Base-by-base conservation (phyloP, 2,888 invertebrate genomes). In the Trissolcus brochymenae region DNA sequence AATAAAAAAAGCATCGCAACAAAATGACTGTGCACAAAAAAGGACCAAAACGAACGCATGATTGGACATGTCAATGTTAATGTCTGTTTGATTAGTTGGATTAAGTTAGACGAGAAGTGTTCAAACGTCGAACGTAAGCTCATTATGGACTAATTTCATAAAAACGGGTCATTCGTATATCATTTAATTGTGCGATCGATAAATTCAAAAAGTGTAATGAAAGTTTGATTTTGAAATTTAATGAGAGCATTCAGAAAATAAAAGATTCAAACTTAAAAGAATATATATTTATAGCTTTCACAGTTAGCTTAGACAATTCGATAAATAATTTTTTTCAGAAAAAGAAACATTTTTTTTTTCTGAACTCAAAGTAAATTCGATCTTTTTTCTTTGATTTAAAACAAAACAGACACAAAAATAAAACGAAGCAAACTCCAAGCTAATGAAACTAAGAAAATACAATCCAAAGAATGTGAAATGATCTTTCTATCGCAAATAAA, bases 141-240 rank as follows among this genome's bases (percentile, higher is more conserved):
- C 70, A 76, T 76, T 76, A 76, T 57, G 61, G 56, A 53, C 51
- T 55, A 71, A 65, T 71, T 76, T 61, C 56, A 55, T 35, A 19
- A 21, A 76, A 76, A 61, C 70, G 71, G 76, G 71, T 76, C 76
- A 65, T 76, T 70, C 66, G 70, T 76, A 66, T 71, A 76, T 66
- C 76, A 70, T 65, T 60, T 66, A 76, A 71, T 66, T 35, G 50
- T 21, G 61, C 76, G 60, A 76, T 71, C 70, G 70, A 76, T 70
- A 71, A 51, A 13, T 46, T 25, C 56, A 25, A 43, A 25, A 43
- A 71, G 70, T 70, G 51, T 65, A 60, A 60, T 57, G 41, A 76
- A 70, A 54, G 49, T 56, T 60, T 61, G 25, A 14, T 65, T 65
- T 59, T 46, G 9, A 60, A 76, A 64, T 70, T 50, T 75, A 76